Evolutionary conservation across 2,113 vertebrate genomes (phyloP), one percentile per base, ranked within the genome.

Genomic region (Tenebrosternarchus preto): DNA sequence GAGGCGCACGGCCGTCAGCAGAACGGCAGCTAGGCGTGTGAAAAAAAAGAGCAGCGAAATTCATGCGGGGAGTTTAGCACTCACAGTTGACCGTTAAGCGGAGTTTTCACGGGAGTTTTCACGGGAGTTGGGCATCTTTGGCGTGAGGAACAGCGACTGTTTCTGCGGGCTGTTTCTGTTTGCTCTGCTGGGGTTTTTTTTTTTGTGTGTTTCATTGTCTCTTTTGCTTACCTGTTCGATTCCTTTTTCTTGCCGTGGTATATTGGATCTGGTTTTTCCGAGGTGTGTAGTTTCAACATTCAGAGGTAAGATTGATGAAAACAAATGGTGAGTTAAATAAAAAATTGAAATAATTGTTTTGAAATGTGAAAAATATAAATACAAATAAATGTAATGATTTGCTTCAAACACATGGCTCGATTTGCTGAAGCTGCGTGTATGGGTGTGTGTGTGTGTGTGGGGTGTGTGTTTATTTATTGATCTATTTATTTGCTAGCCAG

Each of bases 11-110:
- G 64, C 61, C 56, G 9, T 60, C 73, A 66, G 73, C 69, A 60
- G 80, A 72, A 81, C 61, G 70, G 55, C 71, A 33, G 39, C 70
- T 19, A 20, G 60, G 67, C 20, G 53, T 79, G 72, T 29, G 76
- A 60, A 76, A 68, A 43, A n/a, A 61, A 85, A 69, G 24, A 74
- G 72, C 50, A 31, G 16, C 8, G 43, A 9, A n/a, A 4, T 73
- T 36, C 27, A 31, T 24, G 59, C 20, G 20, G 60, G 64, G 59
- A 50, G 50, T 29, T 0, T 20, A 74, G 16, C 73, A 61, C 60
- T 33, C 7, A 4, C 29, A 55, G 24, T 24, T 50, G 36, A 57
- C 67, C 11, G 17, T 39, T 78, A 66, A 77, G 36, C 53, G 27
- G 22, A 72, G 39, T 24, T 27, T 75, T 78, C 9, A 24, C 24